Conservation (phyloP, 2,113 vertebrate species). For the Copsychus sechellarum region DNA sequence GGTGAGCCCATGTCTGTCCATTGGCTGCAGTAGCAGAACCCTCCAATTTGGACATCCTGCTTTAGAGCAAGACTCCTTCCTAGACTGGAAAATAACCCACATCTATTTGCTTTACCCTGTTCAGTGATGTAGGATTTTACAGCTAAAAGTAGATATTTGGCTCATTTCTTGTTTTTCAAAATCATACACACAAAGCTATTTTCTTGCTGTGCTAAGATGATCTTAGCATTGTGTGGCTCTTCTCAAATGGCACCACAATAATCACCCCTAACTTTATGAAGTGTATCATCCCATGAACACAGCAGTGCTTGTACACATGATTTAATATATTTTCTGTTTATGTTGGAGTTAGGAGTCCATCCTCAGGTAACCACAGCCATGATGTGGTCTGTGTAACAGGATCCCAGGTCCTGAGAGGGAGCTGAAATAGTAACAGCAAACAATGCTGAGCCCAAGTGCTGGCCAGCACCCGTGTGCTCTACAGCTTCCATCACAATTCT, state of each 20-base stretch:
- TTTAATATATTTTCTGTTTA: neutral
- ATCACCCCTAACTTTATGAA: neutral
- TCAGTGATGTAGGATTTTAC: neutral
- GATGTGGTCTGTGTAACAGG: neutral
- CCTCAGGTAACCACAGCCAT: neutral
- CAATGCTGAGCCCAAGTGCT: neutral
- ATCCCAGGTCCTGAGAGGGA: neutral
- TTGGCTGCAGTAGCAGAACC: neutral
- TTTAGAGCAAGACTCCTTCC: neutral
- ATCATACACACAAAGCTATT: neutral
- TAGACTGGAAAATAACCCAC: neutral
- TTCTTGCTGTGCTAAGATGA: neutral
- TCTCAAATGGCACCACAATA: neutral
- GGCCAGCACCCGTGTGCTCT: neutral
- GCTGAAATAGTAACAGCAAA: neutral
- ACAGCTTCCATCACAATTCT: accelerated
- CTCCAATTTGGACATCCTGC: neutral
- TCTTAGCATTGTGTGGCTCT: neutral
- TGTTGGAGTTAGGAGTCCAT: neutral
- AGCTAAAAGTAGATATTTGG: neutral
- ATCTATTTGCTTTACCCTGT: neutral
- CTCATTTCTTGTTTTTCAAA: neutral
- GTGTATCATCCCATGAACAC: neutral
- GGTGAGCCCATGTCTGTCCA: neutral
- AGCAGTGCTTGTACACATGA: neutral